Evolutionary conservation across 2,797 vertebrate species (phyloP), one percentile per base, ranked within the genome.

Genomic region (Microctenopoma stevenorrisi): DNA sequence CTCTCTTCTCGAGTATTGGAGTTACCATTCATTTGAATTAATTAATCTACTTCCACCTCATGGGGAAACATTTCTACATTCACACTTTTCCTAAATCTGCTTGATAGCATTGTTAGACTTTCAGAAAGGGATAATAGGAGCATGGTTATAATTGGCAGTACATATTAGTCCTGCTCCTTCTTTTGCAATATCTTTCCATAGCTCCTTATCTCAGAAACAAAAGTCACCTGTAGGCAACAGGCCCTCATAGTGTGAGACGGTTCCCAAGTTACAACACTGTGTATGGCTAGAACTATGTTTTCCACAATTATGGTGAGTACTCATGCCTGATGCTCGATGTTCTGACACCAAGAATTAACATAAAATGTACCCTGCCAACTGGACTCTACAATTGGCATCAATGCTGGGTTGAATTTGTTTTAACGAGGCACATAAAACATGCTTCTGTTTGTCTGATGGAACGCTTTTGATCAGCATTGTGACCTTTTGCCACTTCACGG

Each of bases 241-340:
- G 51, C 51, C 55, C 67, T 77, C 7, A 12, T 57, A 43, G 53
- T 74, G 44, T 33, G 65, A 60, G 49, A 48, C 44, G 51, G 55
- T 37, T 76, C 60, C 49, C 66, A 64, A 56, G 30, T 38, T 51
- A 16, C 22, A 53, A 60, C 68, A 80, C 64, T 57, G 54, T 43
- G 47, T 61, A 4, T 35, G 28, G 51, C 61, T 53, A 58, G 16
- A 72, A 59, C 38, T 51, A 38, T 71, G 30, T 50, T 64, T 71
- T 62, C 16, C 33, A 37, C 55, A 62, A 59, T 72, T 53, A 58
- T 57, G 13, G 14, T 22, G 11, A 70, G 57, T 76, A 50, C 12
- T 18, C 35, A 51, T 38, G 25, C 10, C 38, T 10, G 0, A 28
- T 37, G 47, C 42, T 57, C 59, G 14, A 58, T 57, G 43, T 33